A percentile compares a stretch with the other conserved stretches of the same genome.
Evolutionary conservation across 2,797 vertebrate species (phyloP).

Genomic region (Phoebastria nigripes): DNA sequence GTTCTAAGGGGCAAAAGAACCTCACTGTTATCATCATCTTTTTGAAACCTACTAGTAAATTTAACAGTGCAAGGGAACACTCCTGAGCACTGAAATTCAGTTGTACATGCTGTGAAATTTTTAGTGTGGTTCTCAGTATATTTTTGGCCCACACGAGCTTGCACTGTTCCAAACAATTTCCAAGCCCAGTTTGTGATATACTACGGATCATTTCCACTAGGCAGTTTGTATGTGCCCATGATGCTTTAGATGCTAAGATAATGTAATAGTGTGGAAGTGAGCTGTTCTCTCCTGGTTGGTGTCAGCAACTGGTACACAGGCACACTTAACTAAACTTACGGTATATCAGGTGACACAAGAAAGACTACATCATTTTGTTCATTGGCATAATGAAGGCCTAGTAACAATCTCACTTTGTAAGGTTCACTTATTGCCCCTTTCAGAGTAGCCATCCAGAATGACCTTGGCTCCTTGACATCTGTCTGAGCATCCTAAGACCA

Average conservation of each 20-base stretch:
- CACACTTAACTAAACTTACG: not conserved
- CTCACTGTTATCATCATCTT: not conserved
- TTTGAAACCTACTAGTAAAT: not conserved
- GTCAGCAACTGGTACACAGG: accelerated
- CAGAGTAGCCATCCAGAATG: not conserved
- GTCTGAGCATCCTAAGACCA: not conserved
- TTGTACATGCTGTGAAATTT: not conserved
- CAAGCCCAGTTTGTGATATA: not conserved
- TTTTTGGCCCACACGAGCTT: not conserved
- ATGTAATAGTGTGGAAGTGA: not conserved
- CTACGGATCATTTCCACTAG: not conserved
- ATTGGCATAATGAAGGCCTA: not conserved
- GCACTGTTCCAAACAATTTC: not conserved
- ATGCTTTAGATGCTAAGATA: not conserved
- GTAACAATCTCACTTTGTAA: not conserved
- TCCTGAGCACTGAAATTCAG: not conserved
- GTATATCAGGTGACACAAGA: not conserved
- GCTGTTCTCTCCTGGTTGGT: not conserved
- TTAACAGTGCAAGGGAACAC: not conserved
- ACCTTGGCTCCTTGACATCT: not conserved
- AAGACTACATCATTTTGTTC: not conserved
- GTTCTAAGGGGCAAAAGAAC: not conserved
- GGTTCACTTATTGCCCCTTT: not conserved
- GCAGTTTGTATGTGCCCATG: not conserved
- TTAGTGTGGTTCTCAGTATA: not conserved